Base-by-base conservation (phyloP, 1,140 invertebrate genomes). In the Conopomorpha cramerella region DNA sequence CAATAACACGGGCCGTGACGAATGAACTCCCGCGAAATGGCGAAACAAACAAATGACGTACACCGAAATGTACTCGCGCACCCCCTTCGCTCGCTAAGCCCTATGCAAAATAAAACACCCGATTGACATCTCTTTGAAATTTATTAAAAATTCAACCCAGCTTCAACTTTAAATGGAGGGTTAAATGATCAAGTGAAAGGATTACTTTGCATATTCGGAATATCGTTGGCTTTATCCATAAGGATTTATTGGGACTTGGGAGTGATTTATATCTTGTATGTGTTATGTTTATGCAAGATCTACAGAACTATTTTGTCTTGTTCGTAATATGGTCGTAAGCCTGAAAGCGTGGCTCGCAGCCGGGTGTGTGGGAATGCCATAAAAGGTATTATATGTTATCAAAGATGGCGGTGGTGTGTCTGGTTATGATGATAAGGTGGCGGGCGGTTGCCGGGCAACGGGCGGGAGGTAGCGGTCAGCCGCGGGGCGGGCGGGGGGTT, bases 371-470 rank as follows among this genome's bases (percentile, higher is more conserved):
- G 8, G 32, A 8, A 35, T 33, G 41, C 33, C 37, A 13, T 28
- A 30, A 23, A 4, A 23, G 10, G 4, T 10, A 6, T 10, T 10
- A 23, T 6, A 23, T 23, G 37, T 47, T 55, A 72, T 64, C 55
- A 62, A 71, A 73, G 65, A 70, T 71, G 62, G 67, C 65, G 57
- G 57, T 55, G 55, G 57, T 55, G 55, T 66, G 68, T 74, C 61
- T 76, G 64, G 72, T 78, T 78, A 76, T 78, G 72, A 78, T 74
- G 72, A 77, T 68, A 61, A 74, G 71, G 64, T 57, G 58, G 55
- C 59, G 55, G 47, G 40, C 46, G 55, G 66, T 72, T 63, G 65
- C 73, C 45, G 46, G 41, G 72, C 66, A 61, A 78, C 62, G 65
- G 70, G 62, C 61, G 58, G 63, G 53, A 62, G 71, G 61, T 64